Evolutionary conservation across 2,888 invertebrate genomes (phyloP).

Genomic region (Gastracanthus pulcherrimus): DNA sequence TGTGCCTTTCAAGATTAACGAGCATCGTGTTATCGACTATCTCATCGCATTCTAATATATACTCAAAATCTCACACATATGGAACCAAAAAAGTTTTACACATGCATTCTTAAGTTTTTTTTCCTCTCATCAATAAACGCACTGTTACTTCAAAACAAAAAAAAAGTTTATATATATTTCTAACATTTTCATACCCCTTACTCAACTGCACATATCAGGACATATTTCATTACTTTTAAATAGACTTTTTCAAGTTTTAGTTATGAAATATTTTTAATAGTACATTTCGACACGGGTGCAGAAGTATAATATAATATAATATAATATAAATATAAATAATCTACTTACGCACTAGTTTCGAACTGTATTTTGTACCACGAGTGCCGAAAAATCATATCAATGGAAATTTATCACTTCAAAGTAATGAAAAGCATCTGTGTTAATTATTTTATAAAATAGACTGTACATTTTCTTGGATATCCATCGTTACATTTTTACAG

Average conservation of each 20-base stretch:
- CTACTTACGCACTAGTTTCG: no score
- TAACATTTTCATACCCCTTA: background rate
- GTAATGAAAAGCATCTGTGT: background rate
- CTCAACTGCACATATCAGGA: background rate
- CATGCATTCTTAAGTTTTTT: constrained; percentile 48
- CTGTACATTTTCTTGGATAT: constrained; percentile 15
- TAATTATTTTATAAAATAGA: background rate
- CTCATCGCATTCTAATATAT: constrained; percentile 46
- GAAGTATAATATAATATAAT: no score
- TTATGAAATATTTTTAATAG: background rate
- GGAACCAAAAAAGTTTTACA: constrained; percentile 22
- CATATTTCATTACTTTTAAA: background rate
- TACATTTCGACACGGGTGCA: no score
- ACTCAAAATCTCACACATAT: constrained; percentile 16
- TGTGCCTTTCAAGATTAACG: constrained; percentile 60
- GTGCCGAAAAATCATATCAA: background rate
- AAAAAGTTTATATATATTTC: background rate
- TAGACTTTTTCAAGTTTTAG: background rate
- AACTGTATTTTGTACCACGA: no score
- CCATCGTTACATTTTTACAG: constrained; percentile 68
- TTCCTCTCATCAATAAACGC: constrained; percentile 40
- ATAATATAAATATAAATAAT: no score
- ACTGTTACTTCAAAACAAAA: constrained; percentile 19
- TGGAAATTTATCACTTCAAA: no score
- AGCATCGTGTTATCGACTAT: constrained; percentile 51